Evolutionary conservation across 2,797 vertebrate genomes (phyloP), one percentile per base, ranked within the genome.

Genomic region (Gymnothorax reevesii): DNA sequence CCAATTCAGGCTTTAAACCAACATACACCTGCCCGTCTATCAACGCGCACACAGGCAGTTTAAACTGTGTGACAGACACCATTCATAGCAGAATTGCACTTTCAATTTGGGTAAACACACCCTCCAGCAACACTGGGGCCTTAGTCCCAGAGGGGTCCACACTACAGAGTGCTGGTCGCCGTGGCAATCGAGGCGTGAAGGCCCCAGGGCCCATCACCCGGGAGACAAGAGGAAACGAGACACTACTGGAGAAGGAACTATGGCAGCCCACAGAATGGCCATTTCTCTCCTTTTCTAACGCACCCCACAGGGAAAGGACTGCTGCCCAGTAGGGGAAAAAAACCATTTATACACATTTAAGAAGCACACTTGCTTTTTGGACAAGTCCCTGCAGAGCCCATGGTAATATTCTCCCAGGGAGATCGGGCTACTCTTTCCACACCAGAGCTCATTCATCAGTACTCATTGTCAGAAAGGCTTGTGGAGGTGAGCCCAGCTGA

Each of bases 341-440:
- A 42, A 42, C 33, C 20, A 62, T 17, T 15, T 59, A 13, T 69
- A 69, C 25, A n/a, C 7, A 69, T 69, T 69, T n/a, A 1, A 75
- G 42, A 75, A 75, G 25, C 13, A 75, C 7, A 20, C 10, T 8
- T 25, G 33, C 25, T 69, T 20, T 66, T 66, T 9, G 8, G 10
- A 8, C 33, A 12, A 20, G 15, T 33, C 17, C 69, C 25, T 69
- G 66, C 22, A 25, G 71, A 75, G 71, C 33, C 71, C 42, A 5
- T 42, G 33, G 73, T 77, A 17, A 77, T 33, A 77, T 8, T 77
- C 12, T 77, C 33, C 73, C 27, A 77, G 73, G 20, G 66, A 77
- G 73, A 77, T 77, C 5, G 49, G 73, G 52, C 73, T 73, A 20
- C 73, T 77, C 73, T 77, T 77, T 77, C 73, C 73, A 33, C 12